Conservation (phyloP, 2,797 vertebrate species). For the Picus viridis region DNA sequence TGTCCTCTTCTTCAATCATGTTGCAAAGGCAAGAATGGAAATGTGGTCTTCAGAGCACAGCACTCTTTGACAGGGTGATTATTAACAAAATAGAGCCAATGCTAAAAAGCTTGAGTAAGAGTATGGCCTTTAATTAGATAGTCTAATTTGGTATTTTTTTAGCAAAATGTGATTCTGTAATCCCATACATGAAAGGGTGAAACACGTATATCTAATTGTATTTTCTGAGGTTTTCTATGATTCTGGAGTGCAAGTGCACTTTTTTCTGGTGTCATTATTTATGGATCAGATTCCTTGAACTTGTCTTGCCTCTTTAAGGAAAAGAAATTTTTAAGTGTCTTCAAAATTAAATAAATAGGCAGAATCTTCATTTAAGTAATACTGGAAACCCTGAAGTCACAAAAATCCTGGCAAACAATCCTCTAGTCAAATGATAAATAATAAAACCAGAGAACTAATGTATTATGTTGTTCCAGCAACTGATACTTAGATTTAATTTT, state of each 20-base stretch:
- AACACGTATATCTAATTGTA: not conserved
- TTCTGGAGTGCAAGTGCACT: not conserved
- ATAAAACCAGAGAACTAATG: conserved; percentile 43
- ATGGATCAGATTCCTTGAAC: not conserved
- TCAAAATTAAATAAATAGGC: not conserved
- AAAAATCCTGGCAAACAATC: not conserved
- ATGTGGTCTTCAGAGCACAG: conserved; percentile 11
- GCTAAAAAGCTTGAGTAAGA: not conserved
- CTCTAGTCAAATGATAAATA: not conserved
- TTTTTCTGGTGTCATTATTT: not conserved
- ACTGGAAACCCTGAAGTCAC: not conserved
- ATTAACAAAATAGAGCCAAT: not conserved
- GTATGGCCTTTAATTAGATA: not conserved
- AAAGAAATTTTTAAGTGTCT: not conserved
- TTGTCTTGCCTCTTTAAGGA: not conserved
- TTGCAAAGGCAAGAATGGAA: conserved; percentile 44
- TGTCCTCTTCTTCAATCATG: no score
- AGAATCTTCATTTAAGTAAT: not conserved
- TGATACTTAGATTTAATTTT: conserved; percentile 53
- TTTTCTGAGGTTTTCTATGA: not conserved
- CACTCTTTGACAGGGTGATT: not conserved
- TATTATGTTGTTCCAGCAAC: conserved; percentile 46
- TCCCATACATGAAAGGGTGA: not conserved
- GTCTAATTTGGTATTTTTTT: not conserved
- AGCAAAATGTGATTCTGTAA: not conserved